Base-by-base conservation (phyloP, 1,140 invertebrate species). In the Eulimnadia texana region DNA sequence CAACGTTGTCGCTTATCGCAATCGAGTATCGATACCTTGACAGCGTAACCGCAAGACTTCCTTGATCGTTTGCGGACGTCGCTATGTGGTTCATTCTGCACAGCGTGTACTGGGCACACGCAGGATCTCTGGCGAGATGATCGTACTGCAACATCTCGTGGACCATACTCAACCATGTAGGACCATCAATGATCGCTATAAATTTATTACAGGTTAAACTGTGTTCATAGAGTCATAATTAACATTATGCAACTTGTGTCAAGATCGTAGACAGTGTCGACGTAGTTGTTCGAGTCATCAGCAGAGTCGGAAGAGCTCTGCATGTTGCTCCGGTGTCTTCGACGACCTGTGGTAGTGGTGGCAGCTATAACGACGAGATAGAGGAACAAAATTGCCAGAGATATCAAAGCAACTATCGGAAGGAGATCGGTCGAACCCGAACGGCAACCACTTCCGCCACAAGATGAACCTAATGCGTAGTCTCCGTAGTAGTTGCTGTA, bases 341-440 rank as follows among this genome's bases (percentile, higher is more conserved):
- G 51, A 52, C 51, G 51, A 23, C 13, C 58, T 3, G 16, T 22
- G 33, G 20, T 50, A 11, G 42, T 50, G 28, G 57, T 59, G 1
- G 16, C 20, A 22, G 58, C 58, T 11, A 50, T 50, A 11, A 50
- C 49, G n/a, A 60, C 23, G 11, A 60, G 47, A 53, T 60, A 60
- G 23, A 60, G 33, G 13, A 60, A 50, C 1, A 60, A 24, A 13
- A 16, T 11, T 0, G 58, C n/a, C 16, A 51, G 20, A 3, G 47
- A 42, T 1, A 27, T 13, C 3, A 60, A 28, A 19, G 49, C 58
- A 20, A 60, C 25, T 3, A 60, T 9, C 13, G 58, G 58, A 22
- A 60, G 24, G 25, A 60, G 47, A 51, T 60, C 58, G 24, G 50
- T 28, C 11, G 11, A 47, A 47, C 42, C 42, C 11, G 11, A 11